phyloP scores from a whole-genome alignment of 2,888 invertebrate species.

The Selenia dentaria region DNA sequence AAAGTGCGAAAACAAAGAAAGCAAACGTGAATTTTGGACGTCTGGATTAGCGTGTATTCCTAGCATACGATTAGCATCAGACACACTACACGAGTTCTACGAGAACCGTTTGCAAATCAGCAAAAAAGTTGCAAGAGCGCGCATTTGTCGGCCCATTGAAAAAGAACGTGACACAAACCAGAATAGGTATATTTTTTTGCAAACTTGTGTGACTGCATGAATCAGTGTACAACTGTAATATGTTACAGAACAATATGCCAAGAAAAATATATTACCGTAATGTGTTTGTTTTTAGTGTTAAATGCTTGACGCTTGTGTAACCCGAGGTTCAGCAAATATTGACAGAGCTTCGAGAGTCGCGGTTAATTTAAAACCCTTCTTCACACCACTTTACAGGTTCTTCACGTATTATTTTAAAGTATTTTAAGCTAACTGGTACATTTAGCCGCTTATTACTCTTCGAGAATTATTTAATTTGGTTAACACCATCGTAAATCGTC shows the following conservation, averaged over 20 bases:
- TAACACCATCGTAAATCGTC: no score
- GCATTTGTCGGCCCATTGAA: constrained; percentile 12
- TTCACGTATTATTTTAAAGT: no score
- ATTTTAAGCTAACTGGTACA: no score
- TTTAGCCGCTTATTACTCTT: no score
- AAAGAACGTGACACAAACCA: constrained; percentile 11
- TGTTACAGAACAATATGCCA: constrained; percentile 25
- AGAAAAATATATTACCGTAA: constrained; percentile 26
- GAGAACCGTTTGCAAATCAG: not conserved
- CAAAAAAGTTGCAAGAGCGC: constrained; percentile 7
- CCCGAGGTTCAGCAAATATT: constrained; percentile 28
- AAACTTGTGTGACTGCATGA: constrained; percentile 11
- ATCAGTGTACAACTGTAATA: constrained; percentile 18
- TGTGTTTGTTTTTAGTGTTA: constrained; percentile 26
- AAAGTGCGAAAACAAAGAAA: not conserved
- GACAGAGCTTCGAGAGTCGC: constrained; percentile 17
- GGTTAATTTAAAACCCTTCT: constrained; percentile 22
- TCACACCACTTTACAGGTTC: no score
- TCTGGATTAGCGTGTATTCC: not conserved
- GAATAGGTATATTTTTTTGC: not conserved
- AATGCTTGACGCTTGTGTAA: constrained; percentile 20
- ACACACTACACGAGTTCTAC: not conserved
- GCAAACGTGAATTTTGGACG: not conserved
- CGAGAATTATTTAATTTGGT: no score
- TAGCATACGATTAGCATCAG: not conserved